Conservation (phyloP, 2,888 invertebrate genomes). For the Machimus atricapillus region DNA sequence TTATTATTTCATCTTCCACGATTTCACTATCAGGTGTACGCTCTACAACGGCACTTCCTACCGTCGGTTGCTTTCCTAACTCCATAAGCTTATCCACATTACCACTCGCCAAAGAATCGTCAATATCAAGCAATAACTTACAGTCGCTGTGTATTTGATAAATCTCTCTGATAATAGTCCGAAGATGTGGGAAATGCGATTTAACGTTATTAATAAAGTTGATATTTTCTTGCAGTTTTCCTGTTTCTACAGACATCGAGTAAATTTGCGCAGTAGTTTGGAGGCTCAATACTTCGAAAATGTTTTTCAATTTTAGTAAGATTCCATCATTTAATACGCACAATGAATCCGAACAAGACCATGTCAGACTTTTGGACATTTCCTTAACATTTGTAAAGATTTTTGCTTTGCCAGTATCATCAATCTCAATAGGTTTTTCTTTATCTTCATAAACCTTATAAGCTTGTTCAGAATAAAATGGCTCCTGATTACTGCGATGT, state of each 20-base stretch:
- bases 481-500: conserved; percentile 6
- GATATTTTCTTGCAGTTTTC: background rate
- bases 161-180: too few species aligned
- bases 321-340: conserved; percentile 5
- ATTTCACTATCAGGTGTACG: background rate
- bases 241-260: background rate
- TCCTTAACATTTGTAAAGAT: background rate
- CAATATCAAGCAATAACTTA: background rate
- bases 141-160: too few species aligned
- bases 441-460: background rate
- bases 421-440: too few species aligned
- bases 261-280: background rate
- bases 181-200: too few species aligned
- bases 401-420: too few species aligned
- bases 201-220: too few species aligned
- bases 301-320: background rate
- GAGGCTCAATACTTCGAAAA: background rate
- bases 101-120: background rate
- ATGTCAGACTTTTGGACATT: background rate
- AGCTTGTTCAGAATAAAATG: background rate
- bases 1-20: background rate
- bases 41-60: conserved; percentile 1
- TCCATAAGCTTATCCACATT: too few species aligned
- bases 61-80: too few species aligned
- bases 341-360: background rate